Percentiles rank a stretch among this genome's conserved stretches.
Conservation (phyloP, 2,888 invertebrate genomes). For the Bembecia ichneumoniformis region DNA sequence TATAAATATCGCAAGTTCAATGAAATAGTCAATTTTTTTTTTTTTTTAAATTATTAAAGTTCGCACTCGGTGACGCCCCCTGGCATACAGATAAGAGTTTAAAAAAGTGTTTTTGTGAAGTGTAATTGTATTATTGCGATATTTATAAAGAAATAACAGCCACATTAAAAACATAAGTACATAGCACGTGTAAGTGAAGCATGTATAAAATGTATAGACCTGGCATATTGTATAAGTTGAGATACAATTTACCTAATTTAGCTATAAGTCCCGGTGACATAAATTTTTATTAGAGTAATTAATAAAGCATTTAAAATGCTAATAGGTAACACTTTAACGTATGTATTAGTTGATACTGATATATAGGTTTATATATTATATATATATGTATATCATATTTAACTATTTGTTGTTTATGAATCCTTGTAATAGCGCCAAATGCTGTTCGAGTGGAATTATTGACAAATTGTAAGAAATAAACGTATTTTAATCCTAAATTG, state of each 20-base stretch:
- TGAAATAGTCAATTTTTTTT: too few relatives aligned
- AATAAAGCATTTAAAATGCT: constrained; percentile 19
- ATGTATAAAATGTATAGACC: constrained; percentile 1
- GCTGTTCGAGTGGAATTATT: constrained; percentile 41
- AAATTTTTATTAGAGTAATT: constrained; percentile 8
- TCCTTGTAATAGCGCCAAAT: constrained; percentile 35
- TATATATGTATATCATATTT: constrained; percentile 32
- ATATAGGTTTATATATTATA: constrained; percentile 23
- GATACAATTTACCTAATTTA: neutral
- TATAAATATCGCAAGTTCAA: too few relatives aligned
- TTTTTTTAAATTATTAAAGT: too few relatives aligned
- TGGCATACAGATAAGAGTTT: too few relatives aligned
- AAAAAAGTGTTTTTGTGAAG: too few relatives aligned
- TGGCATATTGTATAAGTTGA: neutral
- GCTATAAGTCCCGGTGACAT: constrained; percentile 3
- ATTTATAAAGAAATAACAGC: too few relatives aligned
- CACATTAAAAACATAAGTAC: neutral
- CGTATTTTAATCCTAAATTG: constrained; percentile 58
- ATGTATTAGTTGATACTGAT: neutral
- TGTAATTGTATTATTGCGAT: too few relatives aligned
- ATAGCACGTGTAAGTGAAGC: neutral
- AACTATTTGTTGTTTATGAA: constrained; percentile 7
- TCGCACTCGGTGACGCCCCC: too few relatives aligned
- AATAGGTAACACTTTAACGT: constrained; percentile 6
- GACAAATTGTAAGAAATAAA: constrained; percentile 67